Evolutionary conservation across 92 coral and sea anemone species (phyloP).

Genomic region (Bergia puertoricense): DNA sequence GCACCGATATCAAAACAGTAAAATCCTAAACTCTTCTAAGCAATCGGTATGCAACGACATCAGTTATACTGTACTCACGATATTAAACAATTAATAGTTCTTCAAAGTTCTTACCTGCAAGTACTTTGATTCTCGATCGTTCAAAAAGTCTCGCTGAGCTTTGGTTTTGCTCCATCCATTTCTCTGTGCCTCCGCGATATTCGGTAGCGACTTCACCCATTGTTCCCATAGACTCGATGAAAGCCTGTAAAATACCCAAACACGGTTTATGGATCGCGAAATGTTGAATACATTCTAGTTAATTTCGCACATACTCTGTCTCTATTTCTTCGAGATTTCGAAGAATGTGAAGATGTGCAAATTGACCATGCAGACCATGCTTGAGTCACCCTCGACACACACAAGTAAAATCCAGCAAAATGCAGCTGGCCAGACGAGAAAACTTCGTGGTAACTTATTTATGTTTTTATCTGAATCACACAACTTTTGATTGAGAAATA

Average conservation of each 20-base stretch:
- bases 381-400: background rate
- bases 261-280: background rate
- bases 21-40: background rate
- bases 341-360: conserved; percentile 8
- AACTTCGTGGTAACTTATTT: background rate
- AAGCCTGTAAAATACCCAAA: conserved; percentile 57
- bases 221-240: conserved; percentile 93
- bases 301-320: background rate
- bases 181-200: conserved; percentile 75
- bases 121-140: conserved; percentile 97
- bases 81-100: background rate
- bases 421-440: background rate
- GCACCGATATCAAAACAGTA: background rate
- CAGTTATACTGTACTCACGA: background rate
- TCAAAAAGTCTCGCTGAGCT: conserved; percentile 95
- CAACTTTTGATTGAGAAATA: background rate
- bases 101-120: conserved; percentile 69
- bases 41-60: conserved; percentile 16
- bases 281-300: background rate
- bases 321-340: background rate
- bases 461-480: background rate
- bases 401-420: background rate
- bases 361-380: conserved; percentile 32
- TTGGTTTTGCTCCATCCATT: conserved; percentile 92
- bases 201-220: conserved; percentile 83